Evolutionary conservation across 2,113 vertebrate species (phyloP).

Genomic region (Leiothrix lutea): DNA sequence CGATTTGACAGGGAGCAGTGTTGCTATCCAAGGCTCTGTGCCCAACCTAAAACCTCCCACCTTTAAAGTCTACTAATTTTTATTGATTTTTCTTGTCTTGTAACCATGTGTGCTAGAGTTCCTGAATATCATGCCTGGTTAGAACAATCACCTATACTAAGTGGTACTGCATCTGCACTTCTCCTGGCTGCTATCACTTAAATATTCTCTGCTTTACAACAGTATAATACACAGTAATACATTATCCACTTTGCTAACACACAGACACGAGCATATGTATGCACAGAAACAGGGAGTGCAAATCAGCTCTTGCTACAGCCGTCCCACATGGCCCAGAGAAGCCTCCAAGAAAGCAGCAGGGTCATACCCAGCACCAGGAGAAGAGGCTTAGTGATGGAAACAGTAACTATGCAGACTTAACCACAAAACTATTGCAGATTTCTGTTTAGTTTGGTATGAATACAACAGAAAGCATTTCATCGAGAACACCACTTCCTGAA

Average conservation of each 20-base stretch:
- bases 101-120: background rate
- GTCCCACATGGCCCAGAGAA: background rate
- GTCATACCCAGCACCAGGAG: background rate
- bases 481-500: constrained; percentile 43
- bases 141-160: background rate
- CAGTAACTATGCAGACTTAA: background rate
- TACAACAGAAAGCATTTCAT: constrained; percentile 35
- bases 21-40: background rate
- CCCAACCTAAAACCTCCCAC: background rate
- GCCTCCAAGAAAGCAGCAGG: background rate
- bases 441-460: constrained; percentile 38
- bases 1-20: background rate
- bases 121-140: background rate
- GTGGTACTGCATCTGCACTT: background rate
- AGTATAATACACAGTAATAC: background rate
- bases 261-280: accelerated
- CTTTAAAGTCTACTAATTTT: background rate
- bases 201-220: background rate
- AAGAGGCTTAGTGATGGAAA: background rate
- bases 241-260: background rate
- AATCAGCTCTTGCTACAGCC: background rate
- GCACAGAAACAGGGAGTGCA: background rate
- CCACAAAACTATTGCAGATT: constrained; percentile 37
- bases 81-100: background rate
- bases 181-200: background rate